Base-by-base conservation (phyloP, 2,113 vertebrate species). In the Pterocles burchelli region DNA sequence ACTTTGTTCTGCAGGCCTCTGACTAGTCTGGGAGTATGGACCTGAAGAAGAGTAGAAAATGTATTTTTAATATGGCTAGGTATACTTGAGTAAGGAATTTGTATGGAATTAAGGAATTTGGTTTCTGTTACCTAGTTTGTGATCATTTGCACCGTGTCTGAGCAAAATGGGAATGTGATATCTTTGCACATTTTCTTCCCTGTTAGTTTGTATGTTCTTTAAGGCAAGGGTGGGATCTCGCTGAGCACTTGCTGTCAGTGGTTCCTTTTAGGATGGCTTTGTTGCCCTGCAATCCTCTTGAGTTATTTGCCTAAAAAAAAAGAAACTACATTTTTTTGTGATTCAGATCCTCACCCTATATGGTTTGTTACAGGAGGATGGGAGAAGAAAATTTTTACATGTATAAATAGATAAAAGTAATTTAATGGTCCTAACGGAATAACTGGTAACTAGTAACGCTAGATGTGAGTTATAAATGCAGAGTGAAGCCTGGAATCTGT, bases 191-290 rank as follows among this genome's bases (percentile, higher is more conserved):
- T 85, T 58, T 87, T 63, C 34, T 77, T 71, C 81, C 45, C 57
- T 49, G 74, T 71, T 46, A 8, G 17, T 55, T 48, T 48, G 4
- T 61, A 1, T 52, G 10, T 45, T 58, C 17, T 65, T 88, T 41
- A 88, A 57, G 41, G 51, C 25, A 24, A 72, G 38, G 45, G 51
- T 43, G 26, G 11, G 33, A 65, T 89, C 24, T 75, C 14, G 1
- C 22, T 61, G 43, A 10, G 1, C 7, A 5, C 18, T 76, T 1
- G 0, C 5, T 75, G 3, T 62, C 25, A 33, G 19, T n/a, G 22
- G 15, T 66, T 92, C 34, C n/a, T 90, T 81, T 73, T 58, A 54
- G 54, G 51, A 28, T 66, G 61, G 14, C 31, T 61, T 54, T 65
- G 20, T 75, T 82, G 79, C 34, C 22, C 22, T 79, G 57, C 26